Base-by-base conservation (phyloP, 2,888 invertebrate species). In the Lasiommata megera region DNA sequence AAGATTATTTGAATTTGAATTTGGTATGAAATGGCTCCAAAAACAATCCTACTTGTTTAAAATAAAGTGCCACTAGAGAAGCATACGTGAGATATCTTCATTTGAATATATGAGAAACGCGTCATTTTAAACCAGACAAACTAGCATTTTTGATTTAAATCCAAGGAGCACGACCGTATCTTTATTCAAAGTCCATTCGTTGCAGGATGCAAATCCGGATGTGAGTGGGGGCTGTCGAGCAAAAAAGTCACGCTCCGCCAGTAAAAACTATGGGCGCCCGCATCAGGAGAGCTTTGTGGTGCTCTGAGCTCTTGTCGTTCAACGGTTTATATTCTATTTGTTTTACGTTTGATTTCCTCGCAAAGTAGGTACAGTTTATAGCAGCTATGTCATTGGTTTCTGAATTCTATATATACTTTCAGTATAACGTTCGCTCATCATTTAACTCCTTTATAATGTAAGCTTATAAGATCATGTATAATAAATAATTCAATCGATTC, bases 231-330 rank as follows among this genome's bases (percentile, higher is more conserved):
- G 67, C 70, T 76, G 70, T 70, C 73, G 72, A 73, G 74, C 69
- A 75, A 77, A 76, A 77, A 77, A 74, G 76, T 77, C 78, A 80
- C 78, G 78, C 72, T 66, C 62, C 70, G 71, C 60, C 69, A 73
- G 71, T 79, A 81, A 80, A 81, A 77, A 79, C 74, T 76, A 72
- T 70, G 67, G 65, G 59, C 64, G 68, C 67, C 64, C 60, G 68
- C 60, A 60, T 63, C 56, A 34, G 51, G 9, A 31, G 31, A 31
- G 58, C 41, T 29, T 37, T 38, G 53, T 46, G 59, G 31, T 31
- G 60, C 52, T 60, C 58, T 53, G 47, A 40, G 61, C 58, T 55
- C 58, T 61, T 53, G 61, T 58, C 58, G 61, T 36, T 61, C 31
- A 17, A 46, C 23, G 46, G 46, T 60, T 60, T 62, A 60, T 57